phyloP scores from a whole-genome alignment of 2,888 invertebrate species.

The Machimus atricapillus region DNA sequence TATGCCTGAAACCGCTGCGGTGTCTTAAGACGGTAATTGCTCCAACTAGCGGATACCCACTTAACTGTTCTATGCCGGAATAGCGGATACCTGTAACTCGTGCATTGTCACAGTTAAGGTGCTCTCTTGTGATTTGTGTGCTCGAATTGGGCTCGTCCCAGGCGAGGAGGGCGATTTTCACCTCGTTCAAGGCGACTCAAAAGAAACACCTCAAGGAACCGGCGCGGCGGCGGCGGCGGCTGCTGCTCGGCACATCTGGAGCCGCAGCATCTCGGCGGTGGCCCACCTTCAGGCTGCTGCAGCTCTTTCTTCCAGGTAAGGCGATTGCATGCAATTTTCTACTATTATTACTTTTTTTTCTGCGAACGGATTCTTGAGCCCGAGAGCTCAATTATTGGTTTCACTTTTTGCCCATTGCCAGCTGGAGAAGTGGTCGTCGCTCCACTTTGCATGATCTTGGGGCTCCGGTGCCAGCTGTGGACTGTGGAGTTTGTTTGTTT shows the following conservation, averaged over 20 bases:
- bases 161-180: not conserved
- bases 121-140: not conserved
- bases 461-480: not conserved
- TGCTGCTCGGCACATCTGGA: not conserved
- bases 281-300: not conserved
- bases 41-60: not conserved
- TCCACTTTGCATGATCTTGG: not conserved
- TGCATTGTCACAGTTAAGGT: not conserved
- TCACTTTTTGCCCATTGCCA: constrained; percentile 4
- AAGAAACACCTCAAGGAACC: not conserved
- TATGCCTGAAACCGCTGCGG: not conserved
- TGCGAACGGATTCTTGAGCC: not conserved
- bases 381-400: constrained; percentile 2
- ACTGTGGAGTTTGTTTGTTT: not conserved
- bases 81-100: not conserved
- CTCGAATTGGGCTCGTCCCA: not conserved
- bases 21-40: not conserved
- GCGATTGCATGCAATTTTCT: constrained; percentile 2
- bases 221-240: not conserved
- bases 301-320: not conserved
- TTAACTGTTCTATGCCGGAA: not conserved
- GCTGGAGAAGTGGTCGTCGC: not conserved
- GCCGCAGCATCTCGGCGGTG: not conserved
- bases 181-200: not conserved
- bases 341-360: not conserved